Base-by-base conservation (phyloP, 2,888 invertebrate genomes). In the Chelonus formosanus region DNA sequence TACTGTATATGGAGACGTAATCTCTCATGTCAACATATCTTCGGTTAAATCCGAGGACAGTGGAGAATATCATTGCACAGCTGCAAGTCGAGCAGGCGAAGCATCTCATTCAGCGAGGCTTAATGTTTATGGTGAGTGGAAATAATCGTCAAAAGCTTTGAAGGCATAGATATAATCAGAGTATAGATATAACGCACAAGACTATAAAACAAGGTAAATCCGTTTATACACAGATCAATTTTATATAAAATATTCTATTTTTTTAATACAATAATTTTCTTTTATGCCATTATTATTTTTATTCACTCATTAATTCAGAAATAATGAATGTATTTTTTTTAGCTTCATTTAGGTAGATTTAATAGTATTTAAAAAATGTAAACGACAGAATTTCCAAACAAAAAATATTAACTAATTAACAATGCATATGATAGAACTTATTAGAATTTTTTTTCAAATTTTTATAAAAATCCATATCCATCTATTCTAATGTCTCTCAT, bases 101-200 rank as follows among this genome's bases (percentile, higher is more conserved):
- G 82, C 84, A 3, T 77, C 76, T 20, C 87, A 89, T 75, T 81
- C 85, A 20, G 86, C 86, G 2, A 78, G 85, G 64, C 83, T 89
- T 69, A 87, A 88, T 78, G 86, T 89, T 67, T 87, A 87, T 76
- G 89, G 90, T 89, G 71, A 80, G 78, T 70, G 20, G 3, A 32
- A 31, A 58, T 36, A 40, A 60, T 65, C 54, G 54, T 63, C 36
- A 61, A 35, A 4, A 10, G 35, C 43, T 48, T 32, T 5, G 3
- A 5, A 35, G 3, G 40, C 36, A 40, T 8, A 4, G 3, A 45
- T 43, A 45, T 40, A 57, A 44, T 20, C 45, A 45, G 7, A 20
- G 32, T 10, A 36, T 7, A 45, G 36, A 45, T 43, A 44, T 8
- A 35, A 31, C 44, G 40, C 36, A 35, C 3, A 8, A 20, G 7